Evolutionary conservation across 2,888 invertebrate species (phyloP), one percentile per base, ranked within the genome.

Genomic region (Machimus atricapillus): DNA sequence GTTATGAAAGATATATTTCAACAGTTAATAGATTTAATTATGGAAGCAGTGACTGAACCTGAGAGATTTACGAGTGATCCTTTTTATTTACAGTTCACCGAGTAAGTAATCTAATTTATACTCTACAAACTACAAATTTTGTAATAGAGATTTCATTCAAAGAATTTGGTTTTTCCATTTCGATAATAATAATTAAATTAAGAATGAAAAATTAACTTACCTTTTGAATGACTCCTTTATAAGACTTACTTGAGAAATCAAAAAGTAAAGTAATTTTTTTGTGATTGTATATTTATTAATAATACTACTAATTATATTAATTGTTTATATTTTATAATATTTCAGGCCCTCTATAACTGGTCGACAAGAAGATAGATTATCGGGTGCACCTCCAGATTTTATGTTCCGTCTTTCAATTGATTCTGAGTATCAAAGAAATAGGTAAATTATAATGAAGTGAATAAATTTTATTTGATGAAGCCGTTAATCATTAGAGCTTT

Each of bases 341-440:
- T 91, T 78, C 89, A 96, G 96, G 87, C 97, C 97, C 0, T 94
- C 96, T 23, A 96, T 98, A 88, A 97, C 97, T 94, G 96, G 96
- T 23, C 96, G 96, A 90, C 94, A 95, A 90, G 96, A 97, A 89
- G 96, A 96, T 74, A 94, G 96, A 91, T 94, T 96, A 0, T 96
- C 96, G 86, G 96, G 96, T 1, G 93, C 94, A 40, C 95, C 97
- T 0, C 97, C 97, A 0, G 94, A 95, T 88, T 92, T 97, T 46
- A 93, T 94, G 66, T 95, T 95, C 89, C 94, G 97, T 85, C 93
- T 97, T 90, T 94, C 94, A 86, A 95, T 95, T 88, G 97, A 97
- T 89, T 81, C n/a, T 1, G 86, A 87, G 2, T 92, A 91, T 87
- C 91, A 91, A 85, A 87, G 83, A 1, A 89, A 92, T 89, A 90